These are phyloP conservation scores for Rhinatrema bivittatum DNA, from an alignment of 2,797 vertebrate genomes.

Conservation along the genomic window DNA sequence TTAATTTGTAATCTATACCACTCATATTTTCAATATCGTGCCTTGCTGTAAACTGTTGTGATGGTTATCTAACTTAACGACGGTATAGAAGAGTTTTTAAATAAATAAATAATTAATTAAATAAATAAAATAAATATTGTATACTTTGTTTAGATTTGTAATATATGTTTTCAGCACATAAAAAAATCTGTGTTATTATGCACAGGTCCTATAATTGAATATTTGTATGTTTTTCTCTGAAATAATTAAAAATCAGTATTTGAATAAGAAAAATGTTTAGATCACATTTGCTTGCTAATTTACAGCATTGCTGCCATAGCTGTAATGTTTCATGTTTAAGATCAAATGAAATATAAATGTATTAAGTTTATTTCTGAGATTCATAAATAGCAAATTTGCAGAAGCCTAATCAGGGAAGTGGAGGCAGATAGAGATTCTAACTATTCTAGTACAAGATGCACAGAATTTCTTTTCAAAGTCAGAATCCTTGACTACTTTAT, in stretches of 20 bases:
- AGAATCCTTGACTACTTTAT: not conserved
- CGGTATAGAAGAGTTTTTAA: no score
- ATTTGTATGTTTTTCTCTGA: not conserved
- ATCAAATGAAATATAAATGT: slow-evolving; percentile 23
- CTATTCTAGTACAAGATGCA: not conserved
- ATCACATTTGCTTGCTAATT: not conserved
- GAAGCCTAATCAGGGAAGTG: not conserved
- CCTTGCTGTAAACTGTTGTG: no score
- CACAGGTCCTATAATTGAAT: not conserved
- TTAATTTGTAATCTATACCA: no score
- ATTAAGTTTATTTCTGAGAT: slow-evolving; percentile 13
- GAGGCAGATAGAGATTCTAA: not conserved
- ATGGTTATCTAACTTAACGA: no score
- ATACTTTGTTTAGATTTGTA: not conserved
- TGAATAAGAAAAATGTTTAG: no score
- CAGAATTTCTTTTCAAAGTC: not conserved
- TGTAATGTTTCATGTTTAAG: slow-evolving; percentile 20
- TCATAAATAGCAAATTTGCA: no score
- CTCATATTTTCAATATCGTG: no score
- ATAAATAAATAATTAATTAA: no score
- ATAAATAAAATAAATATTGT: slow-evolving; percentile 4
- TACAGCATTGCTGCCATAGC: not conserved
- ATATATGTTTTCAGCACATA: not conserved
- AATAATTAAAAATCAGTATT: not conserved
- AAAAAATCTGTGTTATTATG: not conserved